Evolutionary conservation across 2,797 vertebrate genomes (phyloP).

Genomic region (Taeniopygia guttata): DNA sequence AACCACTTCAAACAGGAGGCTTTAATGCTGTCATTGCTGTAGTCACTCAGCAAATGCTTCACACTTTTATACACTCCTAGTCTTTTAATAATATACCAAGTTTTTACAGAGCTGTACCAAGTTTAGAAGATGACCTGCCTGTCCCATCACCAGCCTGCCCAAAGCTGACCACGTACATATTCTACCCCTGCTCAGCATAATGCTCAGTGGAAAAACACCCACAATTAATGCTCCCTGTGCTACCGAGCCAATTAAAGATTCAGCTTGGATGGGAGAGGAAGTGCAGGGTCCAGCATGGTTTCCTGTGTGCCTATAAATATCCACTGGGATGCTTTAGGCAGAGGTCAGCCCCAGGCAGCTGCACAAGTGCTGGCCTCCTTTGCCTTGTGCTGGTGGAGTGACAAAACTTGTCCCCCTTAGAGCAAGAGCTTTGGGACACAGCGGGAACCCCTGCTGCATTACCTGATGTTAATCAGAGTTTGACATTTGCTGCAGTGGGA

Average conservation of each 20-base stretch:
- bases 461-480: fast-evolving
- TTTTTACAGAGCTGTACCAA: background rate
- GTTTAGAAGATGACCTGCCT: background rate
- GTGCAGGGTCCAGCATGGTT: background rate
- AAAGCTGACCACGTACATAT: fast-evolving
- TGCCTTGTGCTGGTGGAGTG: background rate
- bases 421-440: background rate
- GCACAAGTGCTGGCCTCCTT: background rate
- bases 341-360: background rate
- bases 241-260: background rate
- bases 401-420: fast-evolving
- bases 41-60: background rate
- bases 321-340: background rate
- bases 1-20: background rate
- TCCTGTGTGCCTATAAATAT: conserved; percentile 9
- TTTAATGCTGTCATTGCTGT: background rate
- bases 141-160: background rate
- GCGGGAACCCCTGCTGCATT: background rate
- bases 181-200: background rate
- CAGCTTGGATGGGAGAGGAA: background rate
- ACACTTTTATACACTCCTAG: too few species aligned
- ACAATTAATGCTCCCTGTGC: background rate
- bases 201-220: background rate
- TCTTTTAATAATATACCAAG: background rate
- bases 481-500: background rate